Conservation (phyloP, 2,888 invertebrate genomes). For the Netelia fuscicornis region DNA sequence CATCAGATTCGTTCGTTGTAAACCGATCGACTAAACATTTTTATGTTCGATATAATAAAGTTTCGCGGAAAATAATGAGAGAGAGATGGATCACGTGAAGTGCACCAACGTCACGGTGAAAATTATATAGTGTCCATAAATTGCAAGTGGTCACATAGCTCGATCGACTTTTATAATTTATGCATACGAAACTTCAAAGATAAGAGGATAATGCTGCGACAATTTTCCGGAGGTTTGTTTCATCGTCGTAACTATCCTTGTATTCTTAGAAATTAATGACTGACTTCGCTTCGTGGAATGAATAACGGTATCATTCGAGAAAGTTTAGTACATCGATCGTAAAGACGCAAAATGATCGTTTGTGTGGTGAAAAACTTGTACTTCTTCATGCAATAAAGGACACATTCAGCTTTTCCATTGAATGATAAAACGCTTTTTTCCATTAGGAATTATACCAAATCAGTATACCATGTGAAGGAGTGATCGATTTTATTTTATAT, state of each 20-base stretch:
- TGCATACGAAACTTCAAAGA: conserved; percentile 8
- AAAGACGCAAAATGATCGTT: neutral
- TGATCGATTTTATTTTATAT: too few relatives aligned
- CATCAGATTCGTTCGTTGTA: neutral
- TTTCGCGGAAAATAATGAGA: neutral
- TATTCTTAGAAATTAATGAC: neutral
- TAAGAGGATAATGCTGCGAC: conserved; percentile 21
- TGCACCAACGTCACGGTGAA: neutral
- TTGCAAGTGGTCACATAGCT: neutral
- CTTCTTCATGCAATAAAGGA: too few relatives aligned
- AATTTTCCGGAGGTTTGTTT: neutral
- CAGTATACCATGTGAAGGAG: too few relatives aligned
- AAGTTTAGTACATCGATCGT: neutral
- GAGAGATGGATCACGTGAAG: neutral
- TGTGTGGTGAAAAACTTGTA: neutral
- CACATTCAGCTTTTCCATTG: too few relatives aligned
- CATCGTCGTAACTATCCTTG: neutral
- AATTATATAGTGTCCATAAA: conserved; percentile 3
- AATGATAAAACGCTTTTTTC: too few relatives aligned
- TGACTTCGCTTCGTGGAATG: neutral
- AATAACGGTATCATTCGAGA: neutral
- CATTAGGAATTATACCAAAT: too few relatives aligned
- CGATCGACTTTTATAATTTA: conserved; percentile 10
- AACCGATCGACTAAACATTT: neutral
- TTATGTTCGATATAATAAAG: neutral